Evolutionary conservation across 1,140 invertebrate genomes (phyloP), one percentile per base, ranked within the genome.

Genomic region (Drosophila parabipectinata): DNA sequence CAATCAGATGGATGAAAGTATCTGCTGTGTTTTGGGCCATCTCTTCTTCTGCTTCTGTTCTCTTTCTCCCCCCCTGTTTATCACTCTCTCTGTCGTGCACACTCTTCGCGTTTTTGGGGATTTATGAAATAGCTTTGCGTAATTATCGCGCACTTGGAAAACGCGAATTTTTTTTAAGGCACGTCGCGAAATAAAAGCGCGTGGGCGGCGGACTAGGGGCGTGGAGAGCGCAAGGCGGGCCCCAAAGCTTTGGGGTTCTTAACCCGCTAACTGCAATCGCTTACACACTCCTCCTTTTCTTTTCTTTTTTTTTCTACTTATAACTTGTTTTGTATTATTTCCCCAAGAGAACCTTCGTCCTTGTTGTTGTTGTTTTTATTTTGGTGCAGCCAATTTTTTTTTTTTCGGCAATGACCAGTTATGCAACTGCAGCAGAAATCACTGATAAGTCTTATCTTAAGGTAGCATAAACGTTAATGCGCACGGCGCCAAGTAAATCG

Each of bases 1-100:
- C 83, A 48, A 87, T 61, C 47, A 87, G 61, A 69, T 87, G 83
- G 41, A 87, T 87, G 32, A 87, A 58, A 54, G 83, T 87, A 47
- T 87, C 83, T 69, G 76, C 79, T 24, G 55, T 76, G 75, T 77
- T 87, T 71, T 89, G 84, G 57, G 83, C 81, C 83, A 87, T 87
- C 55, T 87, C 55, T 18, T n/a, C 10, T 32, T 39, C 47, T 12
- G 28, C 45, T 28, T 1, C 18, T 30, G 3, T n/a, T n/a, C n/a
- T n/a, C n/a, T n/a, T n/a, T n/a, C n/a, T n/a, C n/a, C n/a, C n/a
- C n/a, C n/a, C n/a, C 18, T 30, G 3, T 26, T 21, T 50, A 5
- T 7, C 14, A 39, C 30, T 2, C 52, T 37, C 26, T 72, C 37
- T 58, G 15, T 58, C 7, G 26, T 28, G 5, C 37, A 28, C 15